Evolutionary conservation across 2,797 vertebrate genomes (phyloP), one percentile per base, ranked within the genome.

Genomic region (Passerculus sandwichensis): DNA sequence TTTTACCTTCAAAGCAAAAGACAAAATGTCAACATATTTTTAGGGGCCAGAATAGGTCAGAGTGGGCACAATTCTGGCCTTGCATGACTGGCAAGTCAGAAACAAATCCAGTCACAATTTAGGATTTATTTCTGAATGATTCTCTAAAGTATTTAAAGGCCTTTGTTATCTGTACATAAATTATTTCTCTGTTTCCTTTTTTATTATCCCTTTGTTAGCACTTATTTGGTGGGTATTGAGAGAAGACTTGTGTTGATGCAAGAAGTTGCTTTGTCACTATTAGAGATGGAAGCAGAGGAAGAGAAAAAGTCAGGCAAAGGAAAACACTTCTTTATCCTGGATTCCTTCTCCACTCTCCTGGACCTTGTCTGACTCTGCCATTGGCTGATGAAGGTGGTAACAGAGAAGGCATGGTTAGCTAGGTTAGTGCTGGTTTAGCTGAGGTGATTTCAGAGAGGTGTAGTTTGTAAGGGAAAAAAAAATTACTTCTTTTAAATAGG

Each of bases 141-240:
- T 6, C 11, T 22, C 44, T 45, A 7, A 78, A 78, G 16, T 79
- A 54, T 42, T 76, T 65, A 32, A 85, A 71, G 38, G 42, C 15
- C 7, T 85, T 91, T 53, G 15, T 34, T 29, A 42, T 48, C 22
- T 62, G 2, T 27, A 22, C 7, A 8, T 53, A 62, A 75, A 66
- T 38, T 0, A 47, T 76, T 81, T 65, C 4, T 48, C 17, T 26
- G 3, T 57, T 74, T 53, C 20, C 6, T 40, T 62, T 57, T 42
- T 38, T 21, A 18, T 34, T 25, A 5, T 0, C 3, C 29, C 12
- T 87, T 94, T 92, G 76, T 62, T 94, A 85, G 27, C 94, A 98
- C 98, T 92, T 99, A 81, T 98, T 98, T 97, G 97, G 97, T 70
- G 96, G 15, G 80, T 97, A 36, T 95, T 98, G 75, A 94, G 97